A percentile compares a stretch with the other conserved stretches of the same genome.
These are phyloP conservation scores for Melolontha melolontha DNA, from an alignment of 2,888 invertebrate genomes.

Conservation along the genomic window DNA sequence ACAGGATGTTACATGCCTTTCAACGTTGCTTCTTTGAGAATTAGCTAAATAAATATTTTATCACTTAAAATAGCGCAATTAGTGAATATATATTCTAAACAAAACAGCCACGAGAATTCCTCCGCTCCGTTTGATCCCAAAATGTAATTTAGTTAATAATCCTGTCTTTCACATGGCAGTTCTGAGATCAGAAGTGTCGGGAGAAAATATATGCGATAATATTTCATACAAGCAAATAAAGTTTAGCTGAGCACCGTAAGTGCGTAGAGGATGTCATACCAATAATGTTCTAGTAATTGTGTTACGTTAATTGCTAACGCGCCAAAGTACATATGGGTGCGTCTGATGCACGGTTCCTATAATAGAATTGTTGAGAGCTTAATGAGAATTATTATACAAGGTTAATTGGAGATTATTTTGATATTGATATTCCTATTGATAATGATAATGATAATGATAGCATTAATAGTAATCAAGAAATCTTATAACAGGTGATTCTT, in stretches of 20 bases:
- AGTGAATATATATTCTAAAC: slow-evolving; percentile 3
- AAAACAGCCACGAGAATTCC: slow-evolving; percentile 3
- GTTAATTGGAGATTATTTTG: too few relatives aligned
- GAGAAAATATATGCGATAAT: neutral
- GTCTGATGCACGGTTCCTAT: too few relatives aligned
- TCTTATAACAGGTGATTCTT: too few relatives aligned
- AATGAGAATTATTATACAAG: too few relatives aligned
- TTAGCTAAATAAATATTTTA: slow-evolving; percentile 12
- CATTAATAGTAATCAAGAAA: too few relatives aligned
- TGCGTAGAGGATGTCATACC: too few relatives aligned
- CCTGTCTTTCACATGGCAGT: slow-evolving; percentile 1
- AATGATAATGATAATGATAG: too few relatives aligned
- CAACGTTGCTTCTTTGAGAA: slow-evolving; percentile 1
- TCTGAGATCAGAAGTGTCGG: neutral
- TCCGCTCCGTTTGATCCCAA: slow-evolving; percentile 12
- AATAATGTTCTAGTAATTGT: too few relatives aligned
- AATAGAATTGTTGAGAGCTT: too few relatives aligned
- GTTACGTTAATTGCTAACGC: too few relatives aligned
- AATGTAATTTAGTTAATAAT: slow-evolving; percentile 14
- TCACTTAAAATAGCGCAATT: slow-evolving; percentile 18
- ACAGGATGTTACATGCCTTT: slow-evolving; percentile 2
- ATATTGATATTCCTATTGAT: too few relatives aligned
- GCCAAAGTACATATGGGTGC: too few relatives aligned
- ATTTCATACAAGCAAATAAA: slow-evolving; percentile 13
- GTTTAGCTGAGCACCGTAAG: neutral